Conservation (phyloP, 2,797 vertebrate species). For the Pseudochromis fuscus region DNA sequence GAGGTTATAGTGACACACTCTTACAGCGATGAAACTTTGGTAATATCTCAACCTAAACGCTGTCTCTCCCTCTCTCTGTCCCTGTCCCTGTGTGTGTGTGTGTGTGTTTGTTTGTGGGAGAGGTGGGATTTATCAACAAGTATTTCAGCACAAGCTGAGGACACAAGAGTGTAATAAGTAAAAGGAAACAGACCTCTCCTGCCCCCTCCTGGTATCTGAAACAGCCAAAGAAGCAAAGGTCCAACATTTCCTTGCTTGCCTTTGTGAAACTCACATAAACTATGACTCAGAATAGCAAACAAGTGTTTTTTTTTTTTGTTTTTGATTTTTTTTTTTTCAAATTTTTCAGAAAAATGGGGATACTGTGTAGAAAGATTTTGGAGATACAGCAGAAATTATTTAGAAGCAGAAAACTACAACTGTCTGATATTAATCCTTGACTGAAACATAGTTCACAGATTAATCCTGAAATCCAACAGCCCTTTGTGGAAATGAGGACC, state of each 20-base stretch:
- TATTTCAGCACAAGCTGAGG: background rate
- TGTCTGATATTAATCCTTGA: background rate
- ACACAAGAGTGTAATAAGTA: no score
- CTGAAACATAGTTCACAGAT: background rate
- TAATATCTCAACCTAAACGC: background rate
- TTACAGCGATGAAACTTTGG: background rate
- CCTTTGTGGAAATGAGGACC: background rate
- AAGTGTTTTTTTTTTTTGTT: background rate
- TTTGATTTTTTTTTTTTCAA: background rate
- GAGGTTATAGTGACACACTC: conserved; percentile 32
- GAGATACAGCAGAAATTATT: background rate
- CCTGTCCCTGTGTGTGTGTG: background rate
- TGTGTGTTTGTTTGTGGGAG: background rate
- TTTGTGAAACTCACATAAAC: background rate
- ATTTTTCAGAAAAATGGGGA: background rate
- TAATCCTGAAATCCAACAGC: conserved; percentile 4
- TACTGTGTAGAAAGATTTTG: background rate
- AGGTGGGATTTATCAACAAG: background rate
- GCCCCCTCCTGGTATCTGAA: conserved; percentile 52
- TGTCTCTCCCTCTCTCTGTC: background rate
- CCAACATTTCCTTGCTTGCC: background rate
- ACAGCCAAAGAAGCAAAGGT: background rate
- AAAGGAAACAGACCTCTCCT: conserved; percentile 50
- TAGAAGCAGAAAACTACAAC: background rate
- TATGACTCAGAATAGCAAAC: background rate